Evolutionary conservation across 2,113 vertebrate genomes (phyloP).

Genomic region (Ceuthmochares aereus): DNA sequence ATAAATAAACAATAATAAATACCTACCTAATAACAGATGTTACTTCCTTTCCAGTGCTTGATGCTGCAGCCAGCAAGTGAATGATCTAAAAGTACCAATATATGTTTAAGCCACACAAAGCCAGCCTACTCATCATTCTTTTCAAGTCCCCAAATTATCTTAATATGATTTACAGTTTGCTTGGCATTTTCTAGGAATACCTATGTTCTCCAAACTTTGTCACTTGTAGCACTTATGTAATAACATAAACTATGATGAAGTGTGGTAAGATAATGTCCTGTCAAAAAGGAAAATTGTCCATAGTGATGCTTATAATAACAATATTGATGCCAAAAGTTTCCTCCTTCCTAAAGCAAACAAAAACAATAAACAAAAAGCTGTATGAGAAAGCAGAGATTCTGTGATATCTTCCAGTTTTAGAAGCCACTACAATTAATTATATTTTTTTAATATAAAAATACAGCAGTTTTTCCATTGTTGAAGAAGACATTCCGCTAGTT

Average conservation of each 20-base stretch:
- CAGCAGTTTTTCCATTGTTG: not conserved
- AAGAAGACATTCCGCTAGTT: not conserved
- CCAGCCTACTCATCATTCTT: not conserved
- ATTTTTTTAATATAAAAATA: not conserved
- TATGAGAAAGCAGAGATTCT: not conserved
- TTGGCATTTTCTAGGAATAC: slow-evolving; percentile 30
- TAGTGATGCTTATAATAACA: not conserved
- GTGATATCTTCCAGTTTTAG: not conserved
- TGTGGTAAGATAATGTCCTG: not conserved
- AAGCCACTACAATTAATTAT: not conserved
- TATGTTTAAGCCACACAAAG: not conserved
- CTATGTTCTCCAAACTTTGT: slow-evolving; percentile 6
- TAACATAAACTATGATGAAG: not conserved
- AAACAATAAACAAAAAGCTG: not conserved
- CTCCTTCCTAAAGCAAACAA: not conserved
- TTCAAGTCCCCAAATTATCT: not conserved
- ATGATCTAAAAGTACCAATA: not conserved
- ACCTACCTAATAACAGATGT: not conserved
- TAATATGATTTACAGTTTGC: slow-evolving; percentile 8
- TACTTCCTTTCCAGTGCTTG: not conserved
- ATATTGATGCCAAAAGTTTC: not conserved
- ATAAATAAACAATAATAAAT: not conserved
- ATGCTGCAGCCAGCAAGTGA: not conserved
- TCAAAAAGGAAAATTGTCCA: not conserved
- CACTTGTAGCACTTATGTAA: slow-evolving; percentile 30